phyloP scores from a whole-genome alignment of 1,140 invertebrate species.

The Scaptodrosophila lebanonensis region DNA sequence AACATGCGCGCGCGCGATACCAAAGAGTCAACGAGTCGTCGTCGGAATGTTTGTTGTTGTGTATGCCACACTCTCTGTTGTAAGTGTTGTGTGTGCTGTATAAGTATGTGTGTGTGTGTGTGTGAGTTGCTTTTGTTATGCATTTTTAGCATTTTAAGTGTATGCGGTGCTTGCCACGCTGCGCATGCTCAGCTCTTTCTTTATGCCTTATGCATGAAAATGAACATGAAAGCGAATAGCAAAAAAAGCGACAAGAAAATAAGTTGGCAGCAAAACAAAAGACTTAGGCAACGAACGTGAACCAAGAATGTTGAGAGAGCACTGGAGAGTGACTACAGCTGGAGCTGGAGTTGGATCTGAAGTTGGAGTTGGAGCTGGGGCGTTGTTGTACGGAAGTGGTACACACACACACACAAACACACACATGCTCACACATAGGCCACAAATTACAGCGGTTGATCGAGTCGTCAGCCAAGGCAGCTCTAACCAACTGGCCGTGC shows the following conservation, averaged over 20 bases:
- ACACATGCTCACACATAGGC: neutral
- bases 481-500: constrained; percentile 51
- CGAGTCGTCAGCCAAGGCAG: constrained; percentile 16
- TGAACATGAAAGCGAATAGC: constrained; percentile 26
- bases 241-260: constrained; percentile 8
- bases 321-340: neutral
- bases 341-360: constrained; percentile 1
- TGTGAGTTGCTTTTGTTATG: constrained; percentile 50
- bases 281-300: constrained; percentile 68
- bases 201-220: constrained; percentile 29
- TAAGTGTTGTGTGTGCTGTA: constrained; percentile 13
- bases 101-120: constrained; percentile 10
- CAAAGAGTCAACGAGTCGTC: neutral
- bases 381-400: constrained; percentile 64
- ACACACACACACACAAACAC: constrained; percentile 38
- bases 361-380: constrained; percentile 17
- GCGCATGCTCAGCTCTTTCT: constrained; percentile 1
- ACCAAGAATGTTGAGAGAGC: constrained; percentile 43
- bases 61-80: constrained; percentile 1
- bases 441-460: constrained; percentile 1
- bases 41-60: neutral
- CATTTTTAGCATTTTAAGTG: constrained; percentile 41
- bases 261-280: constrained; percentile 53
- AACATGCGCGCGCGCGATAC: too few species aligned
- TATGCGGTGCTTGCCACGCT: neutral